These are phyloP conservation scores for Rotaria macrura DNA, from an alignment of 2,888 invertebrate genomes.

Conservation along the genomic window DNA sequence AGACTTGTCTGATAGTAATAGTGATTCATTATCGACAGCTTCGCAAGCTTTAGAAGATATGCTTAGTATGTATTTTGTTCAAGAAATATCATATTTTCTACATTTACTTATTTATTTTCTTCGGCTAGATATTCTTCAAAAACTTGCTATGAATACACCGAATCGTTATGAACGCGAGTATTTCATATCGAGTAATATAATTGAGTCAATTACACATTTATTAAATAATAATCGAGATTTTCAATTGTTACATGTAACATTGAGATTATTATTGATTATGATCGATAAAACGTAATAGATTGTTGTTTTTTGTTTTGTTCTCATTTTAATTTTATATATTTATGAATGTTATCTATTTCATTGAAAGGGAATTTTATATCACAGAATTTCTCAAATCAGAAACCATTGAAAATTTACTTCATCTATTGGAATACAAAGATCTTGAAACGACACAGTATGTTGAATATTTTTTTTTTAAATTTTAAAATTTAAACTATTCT, in stretches of 20 bases:
- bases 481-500: too few species aligned
- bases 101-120: background rate
- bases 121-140: background rate
- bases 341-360: background rate
- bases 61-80: background rate
- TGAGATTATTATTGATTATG: background rate
- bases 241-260: background rate
- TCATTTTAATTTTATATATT: background rate
- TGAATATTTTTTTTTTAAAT: background rate
- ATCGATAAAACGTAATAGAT: background rate
- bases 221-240: background rate
- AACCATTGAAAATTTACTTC: background rate
- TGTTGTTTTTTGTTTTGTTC: background rate
- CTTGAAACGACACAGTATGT: background rate
- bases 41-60: background rate
- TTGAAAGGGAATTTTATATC: background rate
- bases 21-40: background rate
- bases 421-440: background rate
- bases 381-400: background rate
- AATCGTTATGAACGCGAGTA: background rate
- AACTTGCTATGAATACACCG: background rate
- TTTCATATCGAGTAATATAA: background rate
- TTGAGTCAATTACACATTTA: background rate
- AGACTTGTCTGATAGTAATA: background rate
- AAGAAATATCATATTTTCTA: background rate